Base-by-base conservation (phyloP, 2,888 invertebrate species). In the Pegoplata infirma region DNA sequence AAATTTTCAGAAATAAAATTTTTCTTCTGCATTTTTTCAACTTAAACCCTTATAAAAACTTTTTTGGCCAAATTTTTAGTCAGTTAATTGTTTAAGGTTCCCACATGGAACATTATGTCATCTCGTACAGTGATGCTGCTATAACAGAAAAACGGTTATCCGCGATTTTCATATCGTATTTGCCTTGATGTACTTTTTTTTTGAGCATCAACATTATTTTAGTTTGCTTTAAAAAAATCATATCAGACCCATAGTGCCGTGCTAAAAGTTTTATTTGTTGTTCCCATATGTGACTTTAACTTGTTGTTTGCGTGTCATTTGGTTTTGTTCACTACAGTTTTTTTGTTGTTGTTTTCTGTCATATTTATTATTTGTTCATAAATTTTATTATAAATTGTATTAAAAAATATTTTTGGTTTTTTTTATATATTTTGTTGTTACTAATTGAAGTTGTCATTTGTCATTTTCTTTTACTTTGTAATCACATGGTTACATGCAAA, bases 401-500 rank as follows among this genome's bases (percentile, higher is more conserved):
- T 69, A 66, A 74, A 69, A 58, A 63, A 46, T 59, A 16, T 47
- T 69, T 46, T 21, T 67, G 19, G 23, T 36, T 46, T 49, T 44
- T 69, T 64, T 6, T 21, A 46, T 32, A 10, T 61, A 61, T 67
- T 72, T 63, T 68, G 63, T 67, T 68, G 47, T 55, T 72, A 79
- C 80, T 85, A 83, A 85, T 86, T 85, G 83, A 84, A 81, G 81
- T 83, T 84, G 86, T 82, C 85, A 79, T 83, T 84, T 83, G 82
- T 82, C 84, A 84, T 76, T 66, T 81, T 82, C 66, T 75, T 74
- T 71, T 63, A 75, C 66, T 75, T 71, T 79, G 75, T 75, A 71
- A 75, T 75, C 66, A 71, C 23, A 61, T 61, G 80, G 83, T 84
- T 83, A 82, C 84, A 84, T 84, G 82, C 81, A 82, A 82, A 85